Evolutionary conservation across 1,140 invertebrate genomes (phyloP).

Genomic region (Sycophila sp.): DNA sequence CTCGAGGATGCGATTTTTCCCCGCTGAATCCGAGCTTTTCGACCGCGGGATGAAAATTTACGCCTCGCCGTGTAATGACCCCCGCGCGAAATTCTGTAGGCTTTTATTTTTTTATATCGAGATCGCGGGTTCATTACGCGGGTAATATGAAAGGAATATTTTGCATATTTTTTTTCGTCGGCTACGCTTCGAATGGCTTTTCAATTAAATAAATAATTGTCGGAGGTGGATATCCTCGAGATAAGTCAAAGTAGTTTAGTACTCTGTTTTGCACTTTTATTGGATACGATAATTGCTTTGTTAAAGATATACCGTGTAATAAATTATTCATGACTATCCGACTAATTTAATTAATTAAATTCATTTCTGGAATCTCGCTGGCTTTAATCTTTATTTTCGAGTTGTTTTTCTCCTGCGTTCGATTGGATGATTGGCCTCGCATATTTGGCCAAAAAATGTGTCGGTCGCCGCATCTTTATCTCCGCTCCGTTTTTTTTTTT

Average conservation of each 20-base stretch:
- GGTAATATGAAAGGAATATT: background rate
- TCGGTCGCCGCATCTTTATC: background rate
- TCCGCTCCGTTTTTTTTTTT: slow-evolving; percentile 9
- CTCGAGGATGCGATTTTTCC: too few relatives aligned
- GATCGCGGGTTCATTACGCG: background rate
- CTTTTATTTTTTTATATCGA: background rate
- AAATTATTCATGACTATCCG: slow-evolving; percentile 16
- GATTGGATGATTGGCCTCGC: background rate
- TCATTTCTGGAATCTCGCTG: background rate
- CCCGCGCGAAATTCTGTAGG: background rate
- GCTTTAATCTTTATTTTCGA: background rate
- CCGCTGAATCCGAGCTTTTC: too few relatives aligned
- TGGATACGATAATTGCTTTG: background rate
- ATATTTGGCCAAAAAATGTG: background rate
- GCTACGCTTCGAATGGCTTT: too few relatives aligned
- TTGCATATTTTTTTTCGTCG: too few relatives aligned
- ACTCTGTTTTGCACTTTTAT: background rate
- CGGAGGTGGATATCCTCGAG: background rate
- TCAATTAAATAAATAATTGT: too few relatives aligned
- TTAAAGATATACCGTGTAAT: background rate
- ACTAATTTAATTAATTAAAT: slow-evolving; percentile 8
- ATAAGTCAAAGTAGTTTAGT: background rate
- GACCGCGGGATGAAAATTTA: too few relatives aligned
- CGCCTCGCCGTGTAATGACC: too few relatives aligned
- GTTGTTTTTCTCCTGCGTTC: background rate